These are phyloP conservation scores for Caenorhabditis imperialis DNA, from an alignment of 2,888 invertebrate genomes.

Conservation along the genomic window DNA sequence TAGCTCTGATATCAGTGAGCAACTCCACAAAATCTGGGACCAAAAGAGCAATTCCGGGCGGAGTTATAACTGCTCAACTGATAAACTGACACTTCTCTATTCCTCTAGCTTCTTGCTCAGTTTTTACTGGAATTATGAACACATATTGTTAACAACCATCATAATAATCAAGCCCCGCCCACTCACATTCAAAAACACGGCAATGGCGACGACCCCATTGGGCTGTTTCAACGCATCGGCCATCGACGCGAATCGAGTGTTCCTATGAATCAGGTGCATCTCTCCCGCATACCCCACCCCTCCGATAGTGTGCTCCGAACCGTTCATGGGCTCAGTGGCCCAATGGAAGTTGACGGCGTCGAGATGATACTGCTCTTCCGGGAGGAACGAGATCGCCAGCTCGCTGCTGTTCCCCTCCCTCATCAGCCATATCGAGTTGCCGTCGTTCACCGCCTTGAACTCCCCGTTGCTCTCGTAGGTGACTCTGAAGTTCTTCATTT, in stretches of 20 bases:
- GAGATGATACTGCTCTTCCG: constrained; percentile 76
- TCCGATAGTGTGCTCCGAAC: constrained; percentile 77
- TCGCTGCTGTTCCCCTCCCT: constrained; percentile 68
- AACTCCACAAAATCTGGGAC: too few relatives aligned
- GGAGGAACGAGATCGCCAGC: constrained; percentile 68
- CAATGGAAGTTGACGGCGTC: constrained; percentile 75
- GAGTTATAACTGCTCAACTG: too few relatives aligned
- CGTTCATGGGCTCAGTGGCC: constrained; percentile 78
- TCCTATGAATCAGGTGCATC: constrained; percentile 77
- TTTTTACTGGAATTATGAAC: too few relatives aligned
- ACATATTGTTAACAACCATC: too few relatives aligned
- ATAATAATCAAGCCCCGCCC: background rate
- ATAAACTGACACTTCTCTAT: too few relatives aligned
- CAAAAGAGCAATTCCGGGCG: too few relatives aligned
- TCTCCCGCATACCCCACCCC: constrained; percentile 78
- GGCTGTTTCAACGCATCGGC: constrained; percentile 76
- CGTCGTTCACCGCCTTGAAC: constrained; percentile 70
- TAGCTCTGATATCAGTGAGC: too few relatives aligned
- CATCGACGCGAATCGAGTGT: constrained; percentile 74
- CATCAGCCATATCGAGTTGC: constrained; percentile 58
- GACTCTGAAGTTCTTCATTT: constrained; percentile 61
- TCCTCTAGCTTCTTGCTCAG: background rate
- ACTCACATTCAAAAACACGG: constrained; percentile 76
- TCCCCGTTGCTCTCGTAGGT: constrained; percentile 73
- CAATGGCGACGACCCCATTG: constrained; percentile 75